These are phyloP conservation scores for Acanthisitta chloris DNA, from an alignment of 2,113 vertebrate species.

Conservation along the genomic window DNA sequence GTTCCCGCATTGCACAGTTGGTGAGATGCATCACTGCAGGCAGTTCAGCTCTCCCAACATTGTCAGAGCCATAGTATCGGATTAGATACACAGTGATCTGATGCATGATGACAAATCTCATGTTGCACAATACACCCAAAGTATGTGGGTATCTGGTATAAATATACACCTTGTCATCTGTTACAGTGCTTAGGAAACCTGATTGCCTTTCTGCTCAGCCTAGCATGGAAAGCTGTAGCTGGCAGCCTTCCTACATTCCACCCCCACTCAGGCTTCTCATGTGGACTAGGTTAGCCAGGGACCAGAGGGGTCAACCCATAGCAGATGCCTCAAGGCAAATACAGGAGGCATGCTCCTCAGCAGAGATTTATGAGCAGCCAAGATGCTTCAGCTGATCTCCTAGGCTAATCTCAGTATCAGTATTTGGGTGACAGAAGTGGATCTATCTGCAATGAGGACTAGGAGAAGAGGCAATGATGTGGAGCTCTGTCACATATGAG, in stretches of 20 bases:
- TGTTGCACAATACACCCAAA: conserved; percentile 41
- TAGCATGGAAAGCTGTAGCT: not conserved
- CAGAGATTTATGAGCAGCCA: not conserved
- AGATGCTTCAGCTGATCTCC: not conserved
- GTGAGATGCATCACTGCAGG: not conserved
- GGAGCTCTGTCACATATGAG: not conserved
- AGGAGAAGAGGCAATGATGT: not conserved
- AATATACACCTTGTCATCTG: conserved; percentile 63
- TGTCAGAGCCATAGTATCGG: not conserved
- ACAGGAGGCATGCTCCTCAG: not conserved
- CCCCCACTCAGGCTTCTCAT: not conserved
- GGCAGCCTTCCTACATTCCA: not conserved
- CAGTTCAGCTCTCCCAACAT: not conserved
- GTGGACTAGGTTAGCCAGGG: not conserved
- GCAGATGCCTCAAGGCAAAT: not conserved
- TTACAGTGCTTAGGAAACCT: conserved; percentile 34
- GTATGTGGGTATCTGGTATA: conserved; percentile 48
- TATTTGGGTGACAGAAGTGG: not conserved
- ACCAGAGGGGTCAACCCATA: not conserved
- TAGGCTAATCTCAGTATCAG: not conserved
- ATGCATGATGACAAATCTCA: conserved; percentile 44
- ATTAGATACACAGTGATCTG: conserved; percentile 31
- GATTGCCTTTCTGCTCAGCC: conserved; percentile 31
- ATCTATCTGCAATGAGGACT: not conserved
- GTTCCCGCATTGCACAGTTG: not conserved